These are phyloP conservation scores for Pristionchus mayeri DNA, from an alignment of 2,888 invertebrate genomes.

Conservation along the genomic window DNA sequence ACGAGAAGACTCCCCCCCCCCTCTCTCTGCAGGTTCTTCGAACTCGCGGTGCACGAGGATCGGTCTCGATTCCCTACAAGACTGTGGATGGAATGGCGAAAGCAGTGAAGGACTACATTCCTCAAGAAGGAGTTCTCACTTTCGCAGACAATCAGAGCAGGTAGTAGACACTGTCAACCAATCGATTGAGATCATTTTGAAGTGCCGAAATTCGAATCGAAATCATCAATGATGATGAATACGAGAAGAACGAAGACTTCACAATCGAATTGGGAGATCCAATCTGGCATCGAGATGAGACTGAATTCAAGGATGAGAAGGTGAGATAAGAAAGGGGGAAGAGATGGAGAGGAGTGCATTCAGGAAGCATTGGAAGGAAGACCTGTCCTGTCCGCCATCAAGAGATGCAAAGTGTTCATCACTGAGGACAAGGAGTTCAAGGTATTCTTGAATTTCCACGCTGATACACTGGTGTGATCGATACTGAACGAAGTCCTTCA, in stretches of 20 bases:
- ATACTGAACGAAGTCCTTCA: too few species aligned
- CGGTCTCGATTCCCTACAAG: constrained; percentile 89
- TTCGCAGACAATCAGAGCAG: constrained; percentile 98
- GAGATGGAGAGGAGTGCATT: background rate
- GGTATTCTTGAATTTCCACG: constrained; percentile 82
- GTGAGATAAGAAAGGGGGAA: constrained; percentile 44
- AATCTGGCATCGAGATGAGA: constrained; percentile 78
- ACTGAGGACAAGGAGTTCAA: constrained; percentile 99
- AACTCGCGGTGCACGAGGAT: constrained; percentile 93
- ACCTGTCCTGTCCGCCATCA: constrained; percentile 90
- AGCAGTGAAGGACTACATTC: constrained; percentile 88
- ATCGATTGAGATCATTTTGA: constrained; percentile 76
- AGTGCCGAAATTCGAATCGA: constrained; percentile 89
- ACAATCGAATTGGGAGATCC: constrained; percentile 93
- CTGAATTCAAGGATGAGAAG: constrained; percentile 49
- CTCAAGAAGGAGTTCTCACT: constrained; percentile 85
- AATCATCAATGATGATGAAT: constrained; percentile 96
- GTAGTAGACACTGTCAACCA: constrained; percentile 79
- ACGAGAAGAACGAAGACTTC: constrained; percentile 95
- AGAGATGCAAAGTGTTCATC: constrained; percentile 89
- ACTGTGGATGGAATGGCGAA: constrained; percentile 89
- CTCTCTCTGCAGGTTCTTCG: constrained; percentile 31
- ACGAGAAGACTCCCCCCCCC: background rate
- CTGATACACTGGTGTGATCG: too few species aligned
- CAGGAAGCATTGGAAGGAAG: constrained; percentile 83